Base-by-base conservation (phyloP, 2,113 vertebrate genomes). In the Synchiropus splendidus region DNA sequence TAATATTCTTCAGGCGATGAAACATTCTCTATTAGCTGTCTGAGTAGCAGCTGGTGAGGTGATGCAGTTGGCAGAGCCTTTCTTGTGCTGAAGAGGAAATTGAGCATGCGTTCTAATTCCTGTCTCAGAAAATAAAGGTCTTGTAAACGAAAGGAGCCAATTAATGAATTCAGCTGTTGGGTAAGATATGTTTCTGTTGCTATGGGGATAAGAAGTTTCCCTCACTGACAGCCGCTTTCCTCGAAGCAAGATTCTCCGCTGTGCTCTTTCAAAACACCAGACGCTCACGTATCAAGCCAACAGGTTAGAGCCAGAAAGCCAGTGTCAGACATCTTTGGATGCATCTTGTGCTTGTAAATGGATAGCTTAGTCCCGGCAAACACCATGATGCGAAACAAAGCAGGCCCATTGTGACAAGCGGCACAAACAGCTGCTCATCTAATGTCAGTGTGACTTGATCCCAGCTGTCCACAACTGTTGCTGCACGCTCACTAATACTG, bases 161-260 rank as follows among this genome's bases (percentile, higher is more conserved):
- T 81, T 78, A 82, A 81, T 77, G 54, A 64, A 80, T 76, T 70
- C 63, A 41, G 54, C 74, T 82, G 62, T 57, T 51, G 67, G 64
- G 70, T 64, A 75, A 77, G 74, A 78, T 69, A 58, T 70, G 51
- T 64, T 70, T 58, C 67, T 64, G 78, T 81, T 83, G 74, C 75
- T 78, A 83, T 83, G 77, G 78, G 68, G 79, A 83, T 81, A 70
- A 56, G 58, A 75, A 64, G 54, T 73, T 70, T 62, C 54, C 67
- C 64, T 35, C 9, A 32, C 9, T 12, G 5, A 12, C 31, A 32
- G 12, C 31, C 9, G 12, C 12, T 35, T 12, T 2, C 4, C 12
- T 35, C 12, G 34, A 11, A 35, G 34, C 34, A n/a, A 12, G 13
- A 10, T 8, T 35, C 9, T 6, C 34, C n/a, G n/a, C 2, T 35